Base-by-base conservation (phyloP, 2,113 vertebrate species). In the Eira barbara region DNA sequence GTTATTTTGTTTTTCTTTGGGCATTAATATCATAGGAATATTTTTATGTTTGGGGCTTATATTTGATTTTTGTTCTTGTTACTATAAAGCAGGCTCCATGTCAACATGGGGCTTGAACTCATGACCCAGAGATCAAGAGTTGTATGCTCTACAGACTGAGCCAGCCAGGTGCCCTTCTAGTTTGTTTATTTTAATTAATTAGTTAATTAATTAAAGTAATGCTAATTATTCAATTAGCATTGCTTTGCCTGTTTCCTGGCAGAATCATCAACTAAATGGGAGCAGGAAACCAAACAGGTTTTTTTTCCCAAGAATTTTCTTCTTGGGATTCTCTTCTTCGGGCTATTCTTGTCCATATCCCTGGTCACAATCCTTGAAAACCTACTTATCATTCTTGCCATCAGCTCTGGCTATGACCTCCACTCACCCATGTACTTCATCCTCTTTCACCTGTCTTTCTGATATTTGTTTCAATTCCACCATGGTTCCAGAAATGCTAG, bases 291-390 rank as follows among this genome's bases (percentile, higher is more conserved):
- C 71, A 91, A 80, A 97, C 93, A 92, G 59, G 10, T 4, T 13
- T 74, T 57, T 88, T 59, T 10, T 10, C 45, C 45, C 45, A 45
- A 65, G 92, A 89, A 85, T 96, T 97, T 89, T 67, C 93, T 95
- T 97, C 23, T 45, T 95, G 8, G 97, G 96, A 55, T 73, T 98
- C 91, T 91, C 83, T 29, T 98, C 2, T 97, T 95, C 52, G 49
- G 36, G 9, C 8, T 96, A 7, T 98, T 98, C 31, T 76, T 98
- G 18, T 29, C 61, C 87, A 79, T 97, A n/a, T 95, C 63, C 6
- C 1, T 97, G 36, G 39, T 94, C 65, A 89, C 45, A 0, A 6
- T 97, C n/a, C 36, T 97, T 2, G 89, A 94, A 14, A 97, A 97
- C 25, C 25, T 93, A 31, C 61, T 96, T 36, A 93, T 87, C 36